phyloP scores from a whole-genome alignment of 2,113 vertebrate genomes.

The Phaethornis superciliosus region DNA sequence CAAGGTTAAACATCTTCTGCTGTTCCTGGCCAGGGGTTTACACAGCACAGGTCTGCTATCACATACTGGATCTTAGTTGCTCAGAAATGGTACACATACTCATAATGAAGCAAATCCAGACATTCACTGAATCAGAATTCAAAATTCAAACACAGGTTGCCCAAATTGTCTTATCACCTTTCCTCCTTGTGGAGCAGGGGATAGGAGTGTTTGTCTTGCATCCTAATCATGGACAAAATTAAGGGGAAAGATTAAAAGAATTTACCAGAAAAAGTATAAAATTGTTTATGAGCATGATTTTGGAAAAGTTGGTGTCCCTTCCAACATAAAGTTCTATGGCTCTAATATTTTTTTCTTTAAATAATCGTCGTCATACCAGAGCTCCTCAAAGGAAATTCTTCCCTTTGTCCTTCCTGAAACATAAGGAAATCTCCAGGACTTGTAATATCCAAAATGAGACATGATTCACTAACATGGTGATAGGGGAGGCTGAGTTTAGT shows the following conservation, averaged over 20 bases:
- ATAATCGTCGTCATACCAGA: neutral
- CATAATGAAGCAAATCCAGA: neutral
- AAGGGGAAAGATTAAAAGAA: neutral
- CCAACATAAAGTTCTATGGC: neutral
- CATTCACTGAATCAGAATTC: neutral
- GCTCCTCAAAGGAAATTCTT: neutral
- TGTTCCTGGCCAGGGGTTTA: neutral
- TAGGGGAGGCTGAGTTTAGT: neutral
- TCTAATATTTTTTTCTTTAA: neutral
- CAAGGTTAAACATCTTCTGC: neutral
- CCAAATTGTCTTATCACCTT: neutral
- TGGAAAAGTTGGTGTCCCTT: neutral
- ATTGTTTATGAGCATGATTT: neutral
- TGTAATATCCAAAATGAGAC: neutral
- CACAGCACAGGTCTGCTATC: rapidly evolving
- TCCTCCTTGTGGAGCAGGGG: neutral
- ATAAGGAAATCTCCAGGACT: neutral
- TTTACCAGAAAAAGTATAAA: neutral
- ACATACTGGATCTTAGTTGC: neutral
- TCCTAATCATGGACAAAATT: neutral
- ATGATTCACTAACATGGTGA: rapidly evolving
- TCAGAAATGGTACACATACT: rapidly evolving
- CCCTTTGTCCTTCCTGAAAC: neutral
- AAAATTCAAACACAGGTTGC: neutral
- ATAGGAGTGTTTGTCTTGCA: neutral